These are phyloP conservation scores for Lethocerus indicus DNA, from an alignment of 1,140 invertebrate genomes.

Conservation along the genomic window DNA sequence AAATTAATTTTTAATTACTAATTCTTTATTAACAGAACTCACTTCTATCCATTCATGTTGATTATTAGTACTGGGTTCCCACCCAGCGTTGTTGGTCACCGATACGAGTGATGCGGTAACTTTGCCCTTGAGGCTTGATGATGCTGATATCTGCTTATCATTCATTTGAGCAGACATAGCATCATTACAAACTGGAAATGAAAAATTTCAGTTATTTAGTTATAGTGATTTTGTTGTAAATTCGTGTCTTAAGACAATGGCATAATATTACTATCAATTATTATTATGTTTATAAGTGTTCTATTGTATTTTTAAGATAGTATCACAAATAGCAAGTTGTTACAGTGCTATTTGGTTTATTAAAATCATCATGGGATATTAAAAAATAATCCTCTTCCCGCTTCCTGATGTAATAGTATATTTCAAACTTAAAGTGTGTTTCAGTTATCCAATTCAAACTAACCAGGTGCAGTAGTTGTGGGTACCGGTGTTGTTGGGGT, in stretches of 20 bases:
- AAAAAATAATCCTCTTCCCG: slow-evolving; percentile 1
- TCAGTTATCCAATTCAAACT: too few relatives aligned
- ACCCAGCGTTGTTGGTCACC: slow-evolving; percentile 12
- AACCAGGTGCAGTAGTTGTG: slow-evolving; percentile 3
- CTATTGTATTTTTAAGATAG: too few relatives aligned
- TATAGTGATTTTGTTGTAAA: too few relatives aligned
- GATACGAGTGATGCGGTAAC: background rate
- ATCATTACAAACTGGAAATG: slow-evolving; percentile 16
- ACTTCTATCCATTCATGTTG: slow-evolving; percentile 19
- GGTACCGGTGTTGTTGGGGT: slow-evolving; percentile 1
- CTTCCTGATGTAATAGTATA: too few relatives aligned
- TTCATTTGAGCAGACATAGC: slow-evolving; percentile 13
- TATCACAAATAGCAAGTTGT: too few relatives aligned
- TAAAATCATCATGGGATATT: slow-evolving; percentile 2
- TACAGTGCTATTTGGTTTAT: too few relatives aligned
- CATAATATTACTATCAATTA: too few relatives aligned
- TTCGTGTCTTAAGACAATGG: too few relatives aligned
- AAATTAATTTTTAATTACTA: background rate
- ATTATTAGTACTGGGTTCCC: slow-evolving; percentile 16
- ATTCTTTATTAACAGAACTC: background rate
- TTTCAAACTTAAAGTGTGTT: too few relatives aligned
- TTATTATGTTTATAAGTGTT: too few relatives aligned
- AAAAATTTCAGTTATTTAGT: too few relatives aligned
- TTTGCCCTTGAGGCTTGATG: background rate
- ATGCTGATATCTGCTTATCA: slow-evolving; percentile 12